Evolutionary conservation across 2,888 invertebrate species (phyloP), one percentile per base, ranked within the genome.

Genomic region (Brenthis hecate): DNA sequence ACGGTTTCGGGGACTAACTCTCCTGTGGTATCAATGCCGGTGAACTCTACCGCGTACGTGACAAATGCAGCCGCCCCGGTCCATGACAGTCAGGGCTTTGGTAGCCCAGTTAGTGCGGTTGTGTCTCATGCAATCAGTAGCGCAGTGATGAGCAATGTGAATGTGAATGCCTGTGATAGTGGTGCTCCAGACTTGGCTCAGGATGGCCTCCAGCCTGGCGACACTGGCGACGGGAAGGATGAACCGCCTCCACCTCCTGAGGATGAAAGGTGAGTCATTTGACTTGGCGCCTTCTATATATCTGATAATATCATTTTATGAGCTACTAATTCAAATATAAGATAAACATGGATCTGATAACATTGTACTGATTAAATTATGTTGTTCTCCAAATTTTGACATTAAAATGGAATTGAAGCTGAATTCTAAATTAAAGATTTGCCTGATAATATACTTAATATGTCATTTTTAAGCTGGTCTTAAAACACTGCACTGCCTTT

Each of bases 1-100:
- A 82, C 92, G 1, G 93, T 93, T 50, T 93, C 93, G 23, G 92
- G 93, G 68, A 93, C 93, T 79, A 93, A 92, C 78, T 93, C 93
- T 3, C 93, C 93, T 8, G 92, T 93, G 53, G 93, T 93, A 71
- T 91, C 92, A 43, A 82, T 93, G 85, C 93, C 93, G 23, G 92
- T 89, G 65, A 92, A 77, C 75, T 91, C 92, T 16, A 84, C 87
- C 5, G 88, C 87, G 60, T 91, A 91, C 64, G 87, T 84, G 67
- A 77, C 81, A 48, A 91, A 86, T 73, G 75, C 87, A 57, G 80
- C 85, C 36, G 88, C 87, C 76, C 81, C 88, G 16, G 87, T 84
- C 73, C 91, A 87, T 78, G 93, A 93, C 75, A 86, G 87, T 80
- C 93, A 93, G 80, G 88, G 91, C 81, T 93, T 93, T 76, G 92